Percentiles rank a stretch among this genome's conserved stretches.
Evolutionary conservation across 2,888 invertebrate species (phyloP).

Genomic region (Andrena fulva): DNA sequence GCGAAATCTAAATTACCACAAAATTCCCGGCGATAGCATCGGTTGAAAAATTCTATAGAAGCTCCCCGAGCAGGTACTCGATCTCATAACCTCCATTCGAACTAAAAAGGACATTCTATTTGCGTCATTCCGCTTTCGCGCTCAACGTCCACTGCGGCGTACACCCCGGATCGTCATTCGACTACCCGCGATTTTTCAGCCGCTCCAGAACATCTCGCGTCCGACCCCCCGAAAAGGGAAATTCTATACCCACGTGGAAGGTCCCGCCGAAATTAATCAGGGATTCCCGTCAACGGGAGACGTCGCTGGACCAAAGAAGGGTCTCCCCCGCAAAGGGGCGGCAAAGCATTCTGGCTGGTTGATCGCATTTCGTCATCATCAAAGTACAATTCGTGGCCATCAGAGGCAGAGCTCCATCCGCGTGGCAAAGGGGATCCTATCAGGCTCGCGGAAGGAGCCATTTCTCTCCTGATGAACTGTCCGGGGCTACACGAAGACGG

Average conservation of each 20-base stretch:
- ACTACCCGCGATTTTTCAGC: neutral
- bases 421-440: constrained; percentile 38
- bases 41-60: constrained; percentile 3
- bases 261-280: constrained; percentile 54
- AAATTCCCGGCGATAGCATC: too few relatives aligned
- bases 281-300: constrained; percentile 39
- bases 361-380: constrained; percentile 66
- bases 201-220: neutral
- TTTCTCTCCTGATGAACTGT: constrained; percentile 60
- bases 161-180: neutral
- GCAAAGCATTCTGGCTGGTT: constrained; percentile 53
- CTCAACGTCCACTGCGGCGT: neutral
- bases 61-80: neutral
- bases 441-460: constrained; percentile 59
- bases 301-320: constrained; percentile 47
- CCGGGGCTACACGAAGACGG: constrained; percentile 45
- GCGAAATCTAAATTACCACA: neutral
- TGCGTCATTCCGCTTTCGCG: neutral
- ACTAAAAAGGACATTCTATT: neutral
- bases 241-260: constrained; percentile 10
- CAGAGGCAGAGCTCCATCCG: constrained; percentile 38
- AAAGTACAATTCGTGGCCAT: constrained; percentile 63
- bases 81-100: neutral
- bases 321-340: neutral
- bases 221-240: neutral